Percentiles rank a stretch among this genome's conserved stretches.
These are phyloP conservation scores for Synergus gifuensis DNA, from an alignment of 2,888 invertebrate genomes.

Conservation along the genomic window DNA sequence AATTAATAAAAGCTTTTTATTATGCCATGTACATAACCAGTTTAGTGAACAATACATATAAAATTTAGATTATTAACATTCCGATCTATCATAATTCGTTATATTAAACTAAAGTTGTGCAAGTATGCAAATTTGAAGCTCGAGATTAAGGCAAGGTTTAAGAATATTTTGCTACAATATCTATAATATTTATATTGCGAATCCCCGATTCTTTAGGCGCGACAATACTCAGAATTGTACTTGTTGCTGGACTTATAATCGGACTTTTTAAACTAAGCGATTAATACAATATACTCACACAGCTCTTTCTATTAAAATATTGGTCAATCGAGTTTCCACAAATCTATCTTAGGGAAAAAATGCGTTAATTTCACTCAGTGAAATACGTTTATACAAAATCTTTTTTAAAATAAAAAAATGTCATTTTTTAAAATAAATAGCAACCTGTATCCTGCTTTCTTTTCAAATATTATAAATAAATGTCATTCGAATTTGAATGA, in stretches of 20 bases:
- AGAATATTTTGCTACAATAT: neutral
- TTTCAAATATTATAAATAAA: neutral
- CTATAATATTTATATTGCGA: constrained; percentile 15
- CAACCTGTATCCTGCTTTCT: neutral
- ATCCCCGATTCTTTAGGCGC: neutral
- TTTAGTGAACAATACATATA: constrained; percentile 60
- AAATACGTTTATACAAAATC: neutral
- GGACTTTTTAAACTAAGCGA: constrained; percentile 15
- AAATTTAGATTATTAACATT: constrained; percentile 63
- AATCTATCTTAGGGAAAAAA: neutral
- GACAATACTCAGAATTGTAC: constrained; percentile 30
- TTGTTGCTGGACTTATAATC: constrained; percentile 14
- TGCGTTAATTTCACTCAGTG: neutral
- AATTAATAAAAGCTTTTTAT: constrained; percentile 41
- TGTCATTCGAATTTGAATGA: neutral
- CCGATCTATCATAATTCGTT: constrained; percentile 53
- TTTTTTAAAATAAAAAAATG: neutral
- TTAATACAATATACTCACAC: neutral
- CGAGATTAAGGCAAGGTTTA: constrained; percentile 32
- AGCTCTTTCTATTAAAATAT: constrained; percentile 15
- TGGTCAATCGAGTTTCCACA: neutral
- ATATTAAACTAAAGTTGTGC: constrained; percentile 45
- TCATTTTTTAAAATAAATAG: neutral
- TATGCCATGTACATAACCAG: constrained; percentile 23
- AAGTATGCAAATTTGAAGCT: constrained; percentile 24